A percentile compares a stretch with the other conserved stretches of the same genome.
Evolutionary conservation across 2,797 vertebrate genomes (phyloP).

Genomic region (Eutrigla gurnardus): DNA sequence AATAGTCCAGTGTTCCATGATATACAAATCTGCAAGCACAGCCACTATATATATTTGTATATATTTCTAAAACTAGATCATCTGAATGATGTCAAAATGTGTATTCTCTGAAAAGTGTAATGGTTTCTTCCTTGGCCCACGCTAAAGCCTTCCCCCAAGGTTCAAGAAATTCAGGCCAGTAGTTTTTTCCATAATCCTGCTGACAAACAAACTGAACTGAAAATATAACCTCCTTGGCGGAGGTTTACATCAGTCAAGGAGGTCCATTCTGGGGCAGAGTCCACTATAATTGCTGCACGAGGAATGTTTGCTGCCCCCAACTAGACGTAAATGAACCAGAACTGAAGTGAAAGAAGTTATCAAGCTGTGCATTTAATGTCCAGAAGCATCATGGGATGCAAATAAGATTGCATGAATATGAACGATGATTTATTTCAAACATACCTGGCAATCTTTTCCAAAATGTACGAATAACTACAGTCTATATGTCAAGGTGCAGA

Average conservation of each 20-base stretch:
- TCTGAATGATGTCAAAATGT: not conserved
- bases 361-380: not conserved
- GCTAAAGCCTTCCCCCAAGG: not conserved
- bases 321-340: no score
- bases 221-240: not conserved
- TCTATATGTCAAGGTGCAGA: slow-evolving; percentile 5
- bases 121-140: not conserved
- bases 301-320: not conserved
- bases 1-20: not conserved
- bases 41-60: not conserved
- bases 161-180: not conserved
- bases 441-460: not conserved
- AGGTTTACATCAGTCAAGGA: no score
- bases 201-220: not conserved
- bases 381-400: not conserved
- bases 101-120: not conserved
- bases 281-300: not conserved
- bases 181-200: not conserved
- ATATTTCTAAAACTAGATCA: not conserved
- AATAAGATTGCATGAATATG: not conserved
- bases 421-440: not conserved
- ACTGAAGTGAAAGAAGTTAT: not conserved
- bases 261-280: not conserved
- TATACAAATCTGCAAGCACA: not conserved
- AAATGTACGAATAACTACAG: not conserved